Percentiles rank a stretch among this genome's conserved stretches.
Evolutionary conservation across 2,797 vertebrate genomes (phyloP).

Genomic region (Premnoplex brunnescens): DNA sequence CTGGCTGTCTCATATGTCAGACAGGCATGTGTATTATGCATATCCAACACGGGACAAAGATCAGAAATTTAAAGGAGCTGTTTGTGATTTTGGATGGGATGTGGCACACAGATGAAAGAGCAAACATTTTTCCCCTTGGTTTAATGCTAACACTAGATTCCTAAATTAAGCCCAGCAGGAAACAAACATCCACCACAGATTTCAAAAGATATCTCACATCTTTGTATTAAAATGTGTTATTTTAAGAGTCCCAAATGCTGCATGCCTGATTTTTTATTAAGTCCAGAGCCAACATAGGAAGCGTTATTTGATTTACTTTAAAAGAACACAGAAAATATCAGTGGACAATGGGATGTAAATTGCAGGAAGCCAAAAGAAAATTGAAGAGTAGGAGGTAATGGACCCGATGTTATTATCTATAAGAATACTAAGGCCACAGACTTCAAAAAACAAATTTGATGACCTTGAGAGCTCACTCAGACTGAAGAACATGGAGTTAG

Average conservation of each 20-base stretch:
- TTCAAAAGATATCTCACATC: constrained; percentile 67
- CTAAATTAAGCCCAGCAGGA: constrained; percentile 68
- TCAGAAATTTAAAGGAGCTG: constrained; percentile 58
- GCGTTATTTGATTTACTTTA: constrained; percentile 54
- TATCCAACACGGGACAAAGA: constrained; percentile 70
- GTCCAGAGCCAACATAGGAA: constrained; percentile 40
- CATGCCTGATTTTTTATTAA: constrained; percentile 65
- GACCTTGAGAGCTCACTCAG: constrained; percentile 46
- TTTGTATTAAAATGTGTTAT: constrained; percentile 62
- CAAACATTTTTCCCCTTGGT: constrained; percentile 41
- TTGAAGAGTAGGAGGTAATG: constrained; percentile 62
- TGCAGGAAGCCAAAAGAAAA: constrained; percentile 73
- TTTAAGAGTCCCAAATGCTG: constrained; percentile 57
- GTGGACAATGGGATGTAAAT: constrained; percentile 67
- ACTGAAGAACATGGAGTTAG: background rate
- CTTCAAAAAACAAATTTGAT: constrained; percentile 35
- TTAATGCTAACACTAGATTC: constrained; percentile 51
- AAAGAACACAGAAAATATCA: constrained; percentile 65
- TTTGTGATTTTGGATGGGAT: constrained; percentile 57
- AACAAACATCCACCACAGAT: constrained; percentile 57
- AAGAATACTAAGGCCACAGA: constrained; percentile 27
- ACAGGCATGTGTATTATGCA: constrained; percentile 37
- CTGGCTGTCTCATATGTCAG: constrained; percentile 61
- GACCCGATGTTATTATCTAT: constrained; percentile 40
- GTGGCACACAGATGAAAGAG: constrained; percentile 51